Evolutionary conservation across 2,888 invertebrate genomes (phyloP), one percentile per base, ranked within the genome.

Genomic region (Iphiclides podalirius): DNA sequence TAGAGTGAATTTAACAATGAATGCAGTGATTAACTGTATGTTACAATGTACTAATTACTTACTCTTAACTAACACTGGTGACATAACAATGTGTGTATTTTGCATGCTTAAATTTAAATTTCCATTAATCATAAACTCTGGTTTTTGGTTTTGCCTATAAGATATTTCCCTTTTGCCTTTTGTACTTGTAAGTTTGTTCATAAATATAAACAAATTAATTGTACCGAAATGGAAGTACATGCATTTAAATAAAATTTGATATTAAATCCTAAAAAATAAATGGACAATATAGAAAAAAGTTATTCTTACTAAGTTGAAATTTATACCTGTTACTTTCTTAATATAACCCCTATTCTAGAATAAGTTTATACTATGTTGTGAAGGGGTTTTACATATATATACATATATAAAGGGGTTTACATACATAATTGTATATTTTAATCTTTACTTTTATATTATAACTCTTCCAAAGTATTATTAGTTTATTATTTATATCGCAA

Each of bases 71-170:
- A 52, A 52, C 40, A 37, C 9, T 14, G 37, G 45, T 46, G 36
- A 40, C 12, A 31, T 53, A 55, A 55, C 51, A 39, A 41, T 23
- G 9, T 35, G 46, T n/a, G 33, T 56, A 33, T 52, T 48, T 44
- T 48, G 58, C 59, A 53, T 56, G 58, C 56, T 54, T 54, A 39
- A 14, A 49, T 56, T 55, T 53, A 59, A 52, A 44, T 41, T 48
- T 48, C 42, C 26, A 55, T 47, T 52, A 48, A 38, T 45, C 34
- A 50, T 31, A 38, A 42, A n/a, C 28, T 34, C 33, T 17, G 38
- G 12, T 49, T 40, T 23, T 44, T 39, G 37, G 34, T 47, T 44
- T 8, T 49, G 17, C 44, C 49, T 49, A 39, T 1, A 26, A 46
- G 15, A 23, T 31, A 33, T 20, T 42, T n/a, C 7, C n/a, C n/a